Evolutionary conservation across 2,113 vertebrate genomes (phyloP).

Genomic region (Illadopsis cleaveri): DNA sequence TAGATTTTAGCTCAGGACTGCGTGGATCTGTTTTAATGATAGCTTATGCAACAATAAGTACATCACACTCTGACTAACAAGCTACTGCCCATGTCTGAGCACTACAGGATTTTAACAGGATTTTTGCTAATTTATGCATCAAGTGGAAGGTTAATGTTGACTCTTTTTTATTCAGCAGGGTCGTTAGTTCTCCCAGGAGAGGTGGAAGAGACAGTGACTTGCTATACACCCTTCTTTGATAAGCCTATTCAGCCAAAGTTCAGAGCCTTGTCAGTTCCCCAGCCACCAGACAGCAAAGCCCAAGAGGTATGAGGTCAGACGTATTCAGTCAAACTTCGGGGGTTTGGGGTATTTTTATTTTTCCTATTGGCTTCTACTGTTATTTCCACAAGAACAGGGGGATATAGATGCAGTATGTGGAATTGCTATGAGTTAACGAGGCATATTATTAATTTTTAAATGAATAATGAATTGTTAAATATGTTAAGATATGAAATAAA

Average conservation of each 20-base stretch:
- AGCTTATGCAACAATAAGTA: not conserved
- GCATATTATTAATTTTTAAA: not conserved
- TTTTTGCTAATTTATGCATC: not conserved
- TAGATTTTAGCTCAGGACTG: not conserved
- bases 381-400: not conserved
- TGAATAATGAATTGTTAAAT: not conserved
- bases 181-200: conserved; percentile 73
- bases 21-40: not conserved
- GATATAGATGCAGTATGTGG: not conserved
- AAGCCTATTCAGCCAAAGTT: conserved; percentile 9
- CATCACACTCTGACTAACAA: not conserved
- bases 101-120: not conserved
- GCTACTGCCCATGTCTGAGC: not conserved
- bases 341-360: not conserved
- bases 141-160: not conserved
- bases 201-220: conserved; percentile 49
- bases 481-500: not conserved
- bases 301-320: conserved; percentile 41
- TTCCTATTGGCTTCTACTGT: not conserved
- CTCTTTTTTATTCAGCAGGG: conserved; percentile 55
- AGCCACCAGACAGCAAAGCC: not conserved
- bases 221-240: not conserved
- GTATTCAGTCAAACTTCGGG: not conserved
- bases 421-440: not conserved
- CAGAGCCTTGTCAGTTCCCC: not conserved